A percentile compares a stretch with the other conserved stretches of the same genome.
These are phyloP conservation scores for Pasiphila rectangulata DNA, from an alignment of 2,888 invertebrate genomes.

Conservation along the genomic window DNA sequence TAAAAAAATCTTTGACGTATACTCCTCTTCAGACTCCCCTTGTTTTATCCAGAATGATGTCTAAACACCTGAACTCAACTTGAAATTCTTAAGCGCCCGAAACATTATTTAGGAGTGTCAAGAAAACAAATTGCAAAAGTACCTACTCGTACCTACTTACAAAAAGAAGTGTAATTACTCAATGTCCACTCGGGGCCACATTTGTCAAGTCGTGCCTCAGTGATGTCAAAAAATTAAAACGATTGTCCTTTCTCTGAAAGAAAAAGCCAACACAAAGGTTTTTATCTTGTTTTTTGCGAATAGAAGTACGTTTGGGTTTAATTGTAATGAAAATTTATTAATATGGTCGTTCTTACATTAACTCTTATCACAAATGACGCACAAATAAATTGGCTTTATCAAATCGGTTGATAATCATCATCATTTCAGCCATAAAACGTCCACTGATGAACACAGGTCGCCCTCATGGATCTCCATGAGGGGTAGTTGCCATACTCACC, in stretches of 20 bases:
- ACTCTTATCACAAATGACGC: no score
- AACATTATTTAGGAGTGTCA: constrained; percentile 7
- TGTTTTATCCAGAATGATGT: neutral
- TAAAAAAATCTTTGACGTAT: no score
- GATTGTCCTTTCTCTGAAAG: constrained; percentile 4
- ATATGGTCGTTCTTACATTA: no score
- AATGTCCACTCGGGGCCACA: constrained; percentile 28
- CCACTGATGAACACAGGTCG: no score
- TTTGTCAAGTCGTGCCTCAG: constrained; percentile 28
- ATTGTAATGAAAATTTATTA: no score
- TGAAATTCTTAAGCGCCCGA: neutral
- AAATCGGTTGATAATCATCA: no score
- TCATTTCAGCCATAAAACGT: no score
- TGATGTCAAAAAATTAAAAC: constrained; percentile 19
- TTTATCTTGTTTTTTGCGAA: neutral
- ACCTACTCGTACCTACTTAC: constrained; percentile 7
- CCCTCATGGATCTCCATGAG: no score
- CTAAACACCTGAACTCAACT: neutral
- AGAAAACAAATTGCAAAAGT: constrained; percentile 24
- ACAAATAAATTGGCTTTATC: no score
- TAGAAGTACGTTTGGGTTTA: no score
- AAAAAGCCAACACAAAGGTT: constrained; percentile 3
- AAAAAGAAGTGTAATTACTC: constrained; percentile 31
- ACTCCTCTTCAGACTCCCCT: no score
- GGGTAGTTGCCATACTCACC: no score